Base-by-base conservation (phyloP, 53 echinoderm and acorn worm genomes). In the Paracentrotus lividus region DNA sequence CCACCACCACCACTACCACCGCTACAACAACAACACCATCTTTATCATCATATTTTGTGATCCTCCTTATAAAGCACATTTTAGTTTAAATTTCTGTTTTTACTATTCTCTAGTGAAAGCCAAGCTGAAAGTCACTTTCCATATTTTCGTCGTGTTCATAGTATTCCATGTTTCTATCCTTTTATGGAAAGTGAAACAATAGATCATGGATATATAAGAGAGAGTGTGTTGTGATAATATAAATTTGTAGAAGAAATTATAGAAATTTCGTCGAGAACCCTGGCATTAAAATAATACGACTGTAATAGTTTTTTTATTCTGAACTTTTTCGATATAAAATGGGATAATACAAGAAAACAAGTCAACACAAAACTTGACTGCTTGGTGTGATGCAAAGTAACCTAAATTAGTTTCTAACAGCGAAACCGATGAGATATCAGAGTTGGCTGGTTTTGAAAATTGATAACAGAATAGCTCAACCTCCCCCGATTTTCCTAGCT, bases 381-480 rank as follows among this genome's bases (percentile, higher is more conserved):
- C 45, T n/a, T n/a, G n/a, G n/a, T n/a, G 77, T 94, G 51, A 47
- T 81, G 47, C 18, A 81, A 81, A 81, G 44, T 81, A 43, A 81
- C 42, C 81, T n/a, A 81, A 47, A n/a, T 81, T 16, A 14, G 9
- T 1, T n/a, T 81, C 81, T 81, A 15, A 47, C 81, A 47, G 81
- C 13, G 81, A 81, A 81, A 23, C 81, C 23, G 20, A 81, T 81
- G 81, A 81, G 81, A 81, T 13, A 26, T 15, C 47, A 12, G 0
- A 9, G 81, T n/a, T 10, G 81, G 47, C 27, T 47, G 45, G 10
- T 47, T 26, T 27, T 27, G 81, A 49, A 81, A 81, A 81, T 81
- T 81, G 44, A 81, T 81, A 76, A 76, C 76, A 76, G 42, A 76
- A 76, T 76, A 40, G 81, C 44, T 72, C 81, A 81, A 81, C 45